phyloP scores from a whole-genome alignment of 2,888 invertebrate species.

The Unio pictorum region DNA sequence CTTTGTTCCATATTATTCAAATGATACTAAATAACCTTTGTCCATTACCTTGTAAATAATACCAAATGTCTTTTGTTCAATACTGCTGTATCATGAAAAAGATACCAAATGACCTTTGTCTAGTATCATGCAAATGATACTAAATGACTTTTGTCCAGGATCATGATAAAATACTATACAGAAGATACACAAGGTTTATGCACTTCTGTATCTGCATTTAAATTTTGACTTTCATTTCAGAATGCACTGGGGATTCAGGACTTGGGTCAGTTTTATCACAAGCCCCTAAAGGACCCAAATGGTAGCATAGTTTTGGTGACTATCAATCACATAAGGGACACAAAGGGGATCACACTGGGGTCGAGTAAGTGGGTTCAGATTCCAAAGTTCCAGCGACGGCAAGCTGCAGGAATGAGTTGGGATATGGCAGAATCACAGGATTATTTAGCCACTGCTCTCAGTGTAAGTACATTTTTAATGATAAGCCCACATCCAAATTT shows the following conservation, averaged over 20 bases:
- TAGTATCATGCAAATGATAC: too few species aligned
- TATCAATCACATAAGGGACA: constrained; percentile 81
- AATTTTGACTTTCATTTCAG: constrained; percentile 72
- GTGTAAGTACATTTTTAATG: constrained; percentile 73
- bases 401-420: constrained; percentile 72
- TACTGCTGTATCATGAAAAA: too few species aligned
- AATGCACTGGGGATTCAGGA: constrained; percentile 92
- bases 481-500: background rate
- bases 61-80: too few species aligned
- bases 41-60: too few species aligned
- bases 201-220: constrained; percentile 1
- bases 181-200: background rate
- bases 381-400: constrained; percentile 84
- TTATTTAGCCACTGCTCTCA: constrained; percentile 80
- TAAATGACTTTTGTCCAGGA: background rate
- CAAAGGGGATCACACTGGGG: constrained; percentile 83
- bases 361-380: constrained; percentile 94
- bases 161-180: background rate
- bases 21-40: too few species aligned
- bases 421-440: constrained; percentile 70
- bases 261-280: constrained; percentile 94
- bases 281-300: constrained; percentile 87
- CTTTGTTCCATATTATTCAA: too few species aligned
- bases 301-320: constrained; percentile 93
- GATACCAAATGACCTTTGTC: too few species aligned